phyloP scores from a whole-genome alignment of 2,113 vertebrate species.

The Sturnus vulgaris region DNA sequence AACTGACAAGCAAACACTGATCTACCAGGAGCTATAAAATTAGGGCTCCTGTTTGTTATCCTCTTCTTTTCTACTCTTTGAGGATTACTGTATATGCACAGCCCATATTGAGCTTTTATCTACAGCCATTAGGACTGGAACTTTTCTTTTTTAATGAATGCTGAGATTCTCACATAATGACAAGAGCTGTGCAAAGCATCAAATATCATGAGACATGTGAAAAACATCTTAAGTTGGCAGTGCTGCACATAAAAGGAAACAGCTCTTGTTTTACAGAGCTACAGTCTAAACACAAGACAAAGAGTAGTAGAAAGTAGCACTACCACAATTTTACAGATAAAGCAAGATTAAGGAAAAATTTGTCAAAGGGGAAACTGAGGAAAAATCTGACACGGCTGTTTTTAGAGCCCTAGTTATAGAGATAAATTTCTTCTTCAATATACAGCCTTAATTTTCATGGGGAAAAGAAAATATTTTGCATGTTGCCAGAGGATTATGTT shows the following conservation, averaged over 20 bases:
- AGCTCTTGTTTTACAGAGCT: slow-evolving; percentile 16
- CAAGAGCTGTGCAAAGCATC: slow-evolving; percentile 35
- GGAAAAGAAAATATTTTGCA: not conserved
- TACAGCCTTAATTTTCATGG: not conserved
- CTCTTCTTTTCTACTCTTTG: not conserved
- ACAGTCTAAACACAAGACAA: not conserved
- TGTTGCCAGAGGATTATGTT: not conserved
- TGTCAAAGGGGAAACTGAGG: not conserved
- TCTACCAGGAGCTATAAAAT: not conserved
- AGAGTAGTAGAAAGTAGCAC: not conserved
- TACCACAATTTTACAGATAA: not conserved
- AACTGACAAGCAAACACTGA: not conserved
- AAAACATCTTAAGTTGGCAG: slow-evolving; percentile 28
- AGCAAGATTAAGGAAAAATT: not conserved
- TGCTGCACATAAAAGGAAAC: slow-evolving; percentile 32
- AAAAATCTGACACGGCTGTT: not conserved
- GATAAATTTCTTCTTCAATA: not conserved
- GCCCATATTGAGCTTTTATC: slow-evolving; percentile 38
- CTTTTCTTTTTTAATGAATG: slow-evolving; percentile 23
- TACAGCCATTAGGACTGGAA: slow-evolving; percentile 23
- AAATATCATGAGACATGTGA: slow-evolving; percentile 49
- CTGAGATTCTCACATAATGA: slow-evolving; percentile 45
- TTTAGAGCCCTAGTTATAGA: not conserved
- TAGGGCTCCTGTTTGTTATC: not conserved
- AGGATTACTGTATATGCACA: not conserved